Conservation (phyloP, 2,113 vertebrate genomes). For the Podocnemis expansa region DNA sequence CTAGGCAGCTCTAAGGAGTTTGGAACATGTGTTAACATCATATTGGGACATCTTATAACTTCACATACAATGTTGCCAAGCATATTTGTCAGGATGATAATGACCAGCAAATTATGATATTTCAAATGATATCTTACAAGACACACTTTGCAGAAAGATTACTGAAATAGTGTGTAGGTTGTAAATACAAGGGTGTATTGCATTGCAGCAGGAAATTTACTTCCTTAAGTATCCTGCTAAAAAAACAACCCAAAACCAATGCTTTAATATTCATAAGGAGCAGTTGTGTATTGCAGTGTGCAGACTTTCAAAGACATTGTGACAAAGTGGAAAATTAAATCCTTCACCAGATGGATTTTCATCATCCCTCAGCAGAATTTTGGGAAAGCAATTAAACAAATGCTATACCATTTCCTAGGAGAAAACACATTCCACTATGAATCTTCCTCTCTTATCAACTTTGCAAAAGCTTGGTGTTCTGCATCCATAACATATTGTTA, state of each 20-base stretch:
- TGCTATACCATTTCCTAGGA: neutral
- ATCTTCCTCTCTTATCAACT: neutral
- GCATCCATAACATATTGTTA: neutral
- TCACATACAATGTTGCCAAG: no score
- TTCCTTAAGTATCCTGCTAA: neutral
- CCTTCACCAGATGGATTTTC: neutral
- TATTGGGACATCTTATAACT: no score
- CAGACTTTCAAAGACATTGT: neutral
- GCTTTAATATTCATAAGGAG: neutral
- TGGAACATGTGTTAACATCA: no score
- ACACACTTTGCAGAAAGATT: no score
- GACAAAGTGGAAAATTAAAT: neutral
- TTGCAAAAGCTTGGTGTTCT: neutral
- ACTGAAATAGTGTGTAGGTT: no score
- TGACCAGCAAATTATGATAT: no score
- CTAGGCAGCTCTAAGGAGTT: no score
- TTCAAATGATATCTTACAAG: no score
- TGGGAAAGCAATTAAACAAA: neutral
- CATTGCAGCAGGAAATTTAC: neutral
- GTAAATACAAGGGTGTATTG: no score
- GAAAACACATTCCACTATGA: neutral
- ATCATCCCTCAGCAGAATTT: neutral
- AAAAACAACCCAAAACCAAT: neutral
- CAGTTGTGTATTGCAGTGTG: rapidly evolving
- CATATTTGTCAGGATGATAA: no score